Evolutionary conservation across 2,113 vertebrate genomes (phyloP).

Genomic region (Cygnus atratus): DNA sequence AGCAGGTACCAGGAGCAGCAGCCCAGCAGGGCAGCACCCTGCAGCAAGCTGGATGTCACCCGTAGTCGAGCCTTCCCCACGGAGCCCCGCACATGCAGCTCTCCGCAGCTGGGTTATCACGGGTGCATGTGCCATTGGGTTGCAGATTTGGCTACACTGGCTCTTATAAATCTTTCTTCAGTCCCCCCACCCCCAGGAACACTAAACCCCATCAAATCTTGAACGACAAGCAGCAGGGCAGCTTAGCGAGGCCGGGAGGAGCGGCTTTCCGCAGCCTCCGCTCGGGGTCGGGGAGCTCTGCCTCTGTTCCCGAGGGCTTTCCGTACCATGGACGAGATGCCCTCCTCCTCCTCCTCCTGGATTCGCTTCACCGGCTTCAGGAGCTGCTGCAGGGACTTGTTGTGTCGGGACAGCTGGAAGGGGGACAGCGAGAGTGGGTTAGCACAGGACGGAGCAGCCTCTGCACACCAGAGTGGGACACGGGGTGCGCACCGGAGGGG

Average conservation of each 20-base stretch:
- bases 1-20: background rate
- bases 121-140: background rate
- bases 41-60: background rate
- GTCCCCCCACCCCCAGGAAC: background rate
- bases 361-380: conserved; percentile 86
- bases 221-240: background rate
- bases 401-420: conserved; percentile 90
- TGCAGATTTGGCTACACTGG: background rate
- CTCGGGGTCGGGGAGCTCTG: background rate
- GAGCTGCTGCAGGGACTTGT: conserved; percentile 88
- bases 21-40: background rate
- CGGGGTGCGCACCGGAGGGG: background rate
- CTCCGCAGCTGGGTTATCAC: fast-evolving
- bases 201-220: background rate
- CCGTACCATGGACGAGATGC: conserved; percentile 94
- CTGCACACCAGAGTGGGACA: background rate
- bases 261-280: background rate
- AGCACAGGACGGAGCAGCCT: background rate
- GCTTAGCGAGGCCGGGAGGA: background rate
- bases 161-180: background rate
- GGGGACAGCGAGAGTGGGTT: background rate
- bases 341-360: conserved; percentile 92
- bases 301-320: fast-evolving
- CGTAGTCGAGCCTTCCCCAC: background rate
- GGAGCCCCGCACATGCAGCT: background rate